A percentile compares a stretch with the other conserved stretches of the same genome.
phyloP scores from a whole-genome alignment of 2,888 invertebrate species.

The Eulithis testata region DNA sequence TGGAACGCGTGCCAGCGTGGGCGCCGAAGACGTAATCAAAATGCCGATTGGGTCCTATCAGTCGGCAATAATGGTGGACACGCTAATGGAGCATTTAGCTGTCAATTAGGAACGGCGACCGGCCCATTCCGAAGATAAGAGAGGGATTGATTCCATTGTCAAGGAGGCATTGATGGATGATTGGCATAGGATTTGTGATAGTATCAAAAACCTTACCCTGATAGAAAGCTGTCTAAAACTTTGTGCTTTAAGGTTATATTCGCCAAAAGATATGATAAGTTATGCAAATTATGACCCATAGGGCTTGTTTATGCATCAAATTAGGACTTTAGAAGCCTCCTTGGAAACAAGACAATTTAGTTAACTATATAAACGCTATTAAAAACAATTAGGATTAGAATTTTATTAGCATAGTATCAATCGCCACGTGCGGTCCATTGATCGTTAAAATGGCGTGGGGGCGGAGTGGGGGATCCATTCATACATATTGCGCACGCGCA shows the following conservation, averaged over 20 bases:
- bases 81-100: slow-evolving; percentile 71
- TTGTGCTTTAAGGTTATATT: background rate
- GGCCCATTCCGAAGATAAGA: slow-evolving; percentile 31
- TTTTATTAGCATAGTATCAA: slow-evolving; percentile 63
- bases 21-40: slow-evolving; percentile 50
- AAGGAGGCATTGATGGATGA: slow-evolving; percentile 40
- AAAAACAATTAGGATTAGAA: slow-evolving; percentile 38
- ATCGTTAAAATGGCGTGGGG: slow-evolving; percentile 55
- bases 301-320: slow-evolving; percentile 6
- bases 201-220: slow-evolving; percentile 31
- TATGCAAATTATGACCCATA: background rate
- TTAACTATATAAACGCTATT: slow-evolving; percentile 28
- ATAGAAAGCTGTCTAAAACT: slow-evolving; percentile 1
- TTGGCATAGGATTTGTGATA: slow-evolving; percentile 17
- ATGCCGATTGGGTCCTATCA: slow-evolving; percentile 54
- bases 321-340: background rate
- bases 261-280: no score
- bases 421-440: slow-evolving; percentile 78
- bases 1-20: slow-evolving; percentile 43
- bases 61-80: slow-evolving; percentile 57
- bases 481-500: slow-evolving; percentile 74
- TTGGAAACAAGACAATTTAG: slow-evolving; percentile 22
- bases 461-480: slow-evolving; percentile 70
- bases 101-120: slow-evolving; percentile 66
- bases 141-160: slow-evolving; percentile 49